Conservation (phyloP, 1,140 invertebrate genomes). For the Maniola jurtina region DNA sequence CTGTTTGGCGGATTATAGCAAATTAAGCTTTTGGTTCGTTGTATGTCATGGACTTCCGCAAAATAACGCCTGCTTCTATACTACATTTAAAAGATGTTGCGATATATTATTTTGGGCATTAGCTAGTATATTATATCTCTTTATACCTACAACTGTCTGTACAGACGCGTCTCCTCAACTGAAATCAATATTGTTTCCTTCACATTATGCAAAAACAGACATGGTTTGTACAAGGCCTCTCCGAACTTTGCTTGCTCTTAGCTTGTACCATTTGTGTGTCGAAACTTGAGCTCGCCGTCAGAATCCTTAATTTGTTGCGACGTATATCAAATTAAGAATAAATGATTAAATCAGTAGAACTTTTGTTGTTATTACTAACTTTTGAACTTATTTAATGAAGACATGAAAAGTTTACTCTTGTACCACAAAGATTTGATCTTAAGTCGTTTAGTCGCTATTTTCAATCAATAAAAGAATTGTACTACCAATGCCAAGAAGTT, state of each 20-base stretch:
- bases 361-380: neutral
- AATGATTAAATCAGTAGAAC: neutral
- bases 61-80: no score
- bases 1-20: no score
- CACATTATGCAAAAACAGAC: conserved; percentile 7
- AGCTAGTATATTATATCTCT: no score
- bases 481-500: no score
- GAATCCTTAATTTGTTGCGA: neutral
- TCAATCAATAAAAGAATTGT: no score
- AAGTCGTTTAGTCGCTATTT: no score
- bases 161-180: neutral
- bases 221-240: neutral
- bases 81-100: no score
- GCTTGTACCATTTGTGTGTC: neutral
- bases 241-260: neutral
- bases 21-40: no score
- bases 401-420: neutral
- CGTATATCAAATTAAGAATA: neutral
- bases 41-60: no score
- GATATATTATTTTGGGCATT: no score
- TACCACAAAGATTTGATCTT: no score
- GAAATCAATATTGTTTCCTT: conserved; percentile 6
- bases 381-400: neutral
- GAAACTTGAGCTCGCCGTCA: neutral
- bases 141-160: neutral